Percentiles rank a stretch among this genome's conserved stretches.
Conservation (phyloP, 2,888 invertebrate genomes). For the Agrochola litura region DNA sequence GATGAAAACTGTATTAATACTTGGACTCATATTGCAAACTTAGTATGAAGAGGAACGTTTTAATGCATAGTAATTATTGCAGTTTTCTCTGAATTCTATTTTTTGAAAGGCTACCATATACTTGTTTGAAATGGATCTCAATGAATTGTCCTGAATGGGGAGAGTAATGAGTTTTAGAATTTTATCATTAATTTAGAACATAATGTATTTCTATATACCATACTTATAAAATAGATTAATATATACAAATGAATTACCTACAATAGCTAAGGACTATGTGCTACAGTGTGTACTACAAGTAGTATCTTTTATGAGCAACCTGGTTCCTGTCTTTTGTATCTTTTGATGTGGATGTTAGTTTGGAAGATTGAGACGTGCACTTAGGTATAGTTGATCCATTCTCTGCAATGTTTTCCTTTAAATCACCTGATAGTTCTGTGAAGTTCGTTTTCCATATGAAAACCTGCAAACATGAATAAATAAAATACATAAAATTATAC, state of each 20-base stretch:
- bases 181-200: slow-evolving; percentile 51
- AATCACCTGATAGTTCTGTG: slow-evolving; percentile 79
- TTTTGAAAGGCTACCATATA: slow-evolving; percentile 82
- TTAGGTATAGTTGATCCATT: slow-evolving; percentile 71
- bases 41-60: slow-evolving; percentile 75
- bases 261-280: slow-evolving; percentile 46
- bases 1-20: slow-evolving; percentile 74
- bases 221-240: slow-evolving; percentile 48
- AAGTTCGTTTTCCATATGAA: slow-evolving; percentile 90
- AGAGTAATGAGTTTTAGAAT: slow-evolving; percentile 64
- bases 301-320: slow-evolving; percentile 80
- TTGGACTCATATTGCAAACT: slow-evolving; percentile 58
- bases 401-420: slow-evolving; percentile 80
- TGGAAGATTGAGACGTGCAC: slow-evolving; percentile 72
- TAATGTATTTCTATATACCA: slow-evolving; percentile 58
- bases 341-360: slow-evolving; percentile 71
- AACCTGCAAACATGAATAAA: slow-evolving; percentile 78
- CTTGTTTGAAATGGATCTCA: slow-evolving; percentile 76
- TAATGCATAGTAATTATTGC: slow-evolving; percentile 70
- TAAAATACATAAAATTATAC: too few relatives aligned
- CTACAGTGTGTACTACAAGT: slow-evolving; percentile 47
- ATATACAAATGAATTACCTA: slow-evolving; percentile 55
- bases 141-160: slow-evolving; percentile 77
- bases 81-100: slow-evolving; percentile 83
- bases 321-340: slow-evolving; percentile 76